Conservation (phyloP, 2,797 vertebrate genomes). For the Tapera naevia region DNA sequence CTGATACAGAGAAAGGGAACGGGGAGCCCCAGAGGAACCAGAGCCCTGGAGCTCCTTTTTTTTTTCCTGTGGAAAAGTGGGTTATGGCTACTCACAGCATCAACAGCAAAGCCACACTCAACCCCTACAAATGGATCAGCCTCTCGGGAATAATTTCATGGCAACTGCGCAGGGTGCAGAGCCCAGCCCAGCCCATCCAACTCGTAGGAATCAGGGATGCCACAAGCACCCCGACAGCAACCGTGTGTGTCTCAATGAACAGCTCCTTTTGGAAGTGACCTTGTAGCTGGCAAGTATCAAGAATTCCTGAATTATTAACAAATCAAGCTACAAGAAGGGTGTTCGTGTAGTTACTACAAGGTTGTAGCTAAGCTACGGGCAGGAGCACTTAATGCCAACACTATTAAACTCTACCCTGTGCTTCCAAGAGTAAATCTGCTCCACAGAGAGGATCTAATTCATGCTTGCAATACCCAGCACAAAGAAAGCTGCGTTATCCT, state of each 20-base stretch:
- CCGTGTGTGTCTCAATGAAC: rapidly evolving
- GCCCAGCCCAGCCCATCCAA: not conserved
- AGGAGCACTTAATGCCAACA: not conserved
- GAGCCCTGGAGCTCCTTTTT: not conserved
- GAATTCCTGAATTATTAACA: not conserved
- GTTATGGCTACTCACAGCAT: rapidly evolving
- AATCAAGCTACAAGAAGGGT: not conserved
- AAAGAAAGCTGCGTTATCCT: rapidly evolving
- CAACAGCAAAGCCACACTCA: not conserved
- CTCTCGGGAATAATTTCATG: not conserved
- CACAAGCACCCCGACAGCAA: not conserved
- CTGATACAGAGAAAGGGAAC: not conserved
- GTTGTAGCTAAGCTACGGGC: not conserved
- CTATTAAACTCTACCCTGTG: not conserved
- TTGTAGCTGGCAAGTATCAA: not conserved
- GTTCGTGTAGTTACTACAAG: not conserved
- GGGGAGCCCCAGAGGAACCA: not conserved
- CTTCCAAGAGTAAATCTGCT: not conserved
- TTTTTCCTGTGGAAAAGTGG: not conserved
- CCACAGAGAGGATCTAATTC: not conserved
- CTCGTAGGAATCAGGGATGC: not conserved
- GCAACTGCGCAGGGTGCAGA: not conserved
- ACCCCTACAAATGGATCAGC: rapidly evolving
- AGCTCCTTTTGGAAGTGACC: not conserved
- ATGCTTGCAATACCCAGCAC: rapidly evolving